phyloP scores from a whole-genome alignment of 37 sponge, comb jelly and placozoan species.

The Hexactinellida sp. region DNA sequence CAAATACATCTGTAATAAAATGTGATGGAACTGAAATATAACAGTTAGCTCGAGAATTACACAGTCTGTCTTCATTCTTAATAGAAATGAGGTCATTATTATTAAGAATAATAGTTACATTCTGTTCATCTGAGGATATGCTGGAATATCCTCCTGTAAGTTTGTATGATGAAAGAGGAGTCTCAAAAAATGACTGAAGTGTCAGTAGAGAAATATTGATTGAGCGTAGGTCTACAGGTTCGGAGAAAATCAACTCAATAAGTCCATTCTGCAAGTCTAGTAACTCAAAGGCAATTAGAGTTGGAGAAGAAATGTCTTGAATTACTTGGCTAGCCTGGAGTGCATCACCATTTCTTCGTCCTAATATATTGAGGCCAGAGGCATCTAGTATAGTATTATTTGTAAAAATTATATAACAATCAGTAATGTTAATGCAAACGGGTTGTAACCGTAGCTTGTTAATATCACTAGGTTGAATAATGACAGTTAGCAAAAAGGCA shows the following conservation, averaged over 20 bases:
- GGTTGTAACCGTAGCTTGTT: slow-evolving; percentile 46
- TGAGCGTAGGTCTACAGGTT: slow-evolving; percentile 45
- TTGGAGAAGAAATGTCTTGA: slow-evolving; percentile 38
- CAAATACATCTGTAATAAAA: slow-evolving; percentile 53
- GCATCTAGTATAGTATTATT: slow-evolving; percentile 49
- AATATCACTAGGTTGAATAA: slow-evolving; percentile 29
- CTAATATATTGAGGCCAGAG: slow-evolving; percentile 39
- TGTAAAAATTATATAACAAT: slow-evolving; percentile 47
- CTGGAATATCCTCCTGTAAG: slow-evolving; percentile 41
- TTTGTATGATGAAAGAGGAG: slow-evolving; percentile 37
- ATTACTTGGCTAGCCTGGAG: slow-evolving; percentile 35
- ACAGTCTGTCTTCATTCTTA: slow-evolving; percentile 41
- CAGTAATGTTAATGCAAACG: slow-evolving; percentile 26
- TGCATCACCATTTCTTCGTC: slow-evolving; percentile 32
- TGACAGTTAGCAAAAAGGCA: slow-evolving; percentile 29
- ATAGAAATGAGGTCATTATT: slow-evolving; percentile 41
- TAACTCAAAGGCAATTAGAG: slow-evolving; percentile 31
- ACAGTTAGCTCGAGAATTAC: slow-evolving; percentile 58
- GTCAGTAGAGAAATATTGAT: slow-evolving; percentile 28
- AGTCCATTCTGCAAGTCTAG: slow-evolving; percentile 37
- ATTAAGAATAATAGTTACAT: slow-evolving; percentile 29
- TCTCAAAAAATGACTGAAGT: slow-evolving; percentile 66
- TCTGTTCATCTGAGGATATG: slow-evolving; percentile 23
- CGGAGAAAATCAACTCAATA: slow-evolving; percentile 43
- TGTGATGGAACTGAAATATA: slow-evolving; percentile 33